Conservation (phyloP, 2,797 vertebrate species). For the Ispidina picta region DNA sequence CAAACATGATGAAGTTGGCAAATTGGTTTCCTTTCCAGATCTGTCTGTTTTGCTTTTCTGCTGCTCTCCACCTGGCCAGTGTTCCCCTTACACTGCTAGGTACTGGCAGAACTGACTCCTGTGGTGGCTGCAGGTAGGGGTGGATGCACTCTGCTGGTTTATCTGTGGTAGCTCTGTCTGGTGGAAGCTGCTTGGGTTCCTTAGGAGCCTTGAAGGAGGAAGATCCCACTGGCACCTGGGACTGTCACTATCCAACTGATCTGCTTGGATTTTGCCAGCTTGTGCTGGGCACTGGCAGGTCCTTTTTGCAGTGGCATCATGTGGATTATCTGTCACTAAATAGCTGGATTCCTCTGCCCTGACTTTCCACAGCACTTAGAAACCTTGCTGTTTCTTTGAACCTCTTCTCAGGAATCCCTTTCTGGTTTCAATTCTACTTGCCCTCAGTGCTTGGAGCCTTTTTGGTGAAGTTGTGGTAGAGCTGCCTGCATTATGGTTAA, state of each 20-base stretch:
- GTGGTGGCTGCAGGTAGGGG: not conserved
- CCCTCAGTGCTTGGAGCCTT: not conserved
- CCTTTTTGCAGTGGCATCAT: not conserved
- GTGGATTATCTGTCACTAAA: not conserved
- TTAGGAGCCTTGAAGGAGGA: not conserved
- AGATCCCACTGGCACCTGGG: not conserved
- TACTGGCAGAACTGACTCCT: not conserved
- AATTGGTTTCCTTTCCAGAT: not conserved
- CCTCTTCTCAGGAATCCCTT: not conserved
- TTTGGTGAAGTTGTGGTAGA: not conserved
- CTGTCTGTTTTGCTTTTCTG: not conserved
- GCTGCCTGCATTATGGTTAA: not conserved
- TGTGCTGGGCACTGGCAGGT: not conserved
- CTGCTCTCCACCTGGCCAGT: fast-evolving
- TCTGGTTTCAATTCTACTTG: not conserved
- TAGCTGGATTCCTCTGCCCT: not conserved
- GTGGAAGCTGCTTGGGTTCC: not conserved
- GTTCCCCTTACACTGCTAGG: not conserved
- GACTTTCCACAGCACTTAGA: not conserved
- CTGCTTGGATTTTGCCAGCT: not conserved
- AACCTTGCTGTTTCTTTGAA: not conserved
- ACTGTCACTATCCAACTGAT: not conserved
- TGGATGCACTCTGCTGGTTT: not conserved
- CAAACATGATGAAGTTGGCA: not conserved
- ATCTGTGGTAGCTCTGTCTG: not conserved